Conservation (phyloP, 2,113 vertebrate species). For the Mola mola region DNA sequence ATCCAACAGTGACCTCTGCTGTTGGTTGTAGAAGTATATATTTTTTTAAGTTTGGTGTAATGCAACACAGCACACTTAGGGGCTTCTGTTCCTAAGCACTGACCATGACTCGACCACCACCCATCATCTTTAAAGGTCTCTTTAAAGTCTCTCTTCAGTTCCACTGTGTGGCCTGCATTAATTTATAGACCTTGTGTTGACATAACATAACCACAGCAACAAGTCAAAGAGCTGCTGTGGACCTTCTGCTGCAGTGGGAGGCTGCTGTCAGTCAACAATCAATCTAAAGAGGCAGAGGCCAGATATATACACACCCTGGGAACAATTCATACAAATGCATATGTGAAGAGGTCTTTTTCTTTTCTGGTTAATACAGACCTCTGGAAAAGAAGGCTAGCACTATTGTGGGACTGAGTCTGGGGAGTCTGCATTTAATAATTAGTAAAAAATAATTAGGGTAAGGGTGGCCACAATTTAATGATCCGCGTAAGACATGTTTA, state of each 20-base stretch:
- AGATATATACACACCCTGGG: neutral
- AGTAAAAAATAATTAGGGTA: no score
- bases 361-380: no score
- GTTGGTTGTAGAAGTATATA: conserved; percentile 1
- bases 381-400: neutral
- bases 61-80: no score
- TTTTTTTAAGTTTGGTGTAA: neutral
- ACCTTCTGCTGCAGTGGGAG: neutral
- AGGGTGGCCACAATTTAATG: no score
- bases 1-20: conserved; percentile 74
- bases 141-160: no score
- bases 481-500: no score
- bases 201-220: neutral
- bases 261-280: neutral
- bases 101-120: neutral
- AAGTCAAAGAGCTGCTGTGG: neutral
- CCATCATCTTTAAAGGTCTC: neutral
- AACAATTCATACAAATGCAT: neutral
- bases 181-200: neutral
- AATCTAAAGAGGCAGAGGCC: neutral
- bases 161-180: neutral
- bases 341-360: neutral
- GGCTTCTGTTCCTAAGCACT: neutral
- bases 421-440: neutral
- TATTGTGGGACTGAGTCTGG: neutral